phyloP scores from a whole-genome alignment of 2,113 vertebrate genomes.

The Alces alces region DNA sequence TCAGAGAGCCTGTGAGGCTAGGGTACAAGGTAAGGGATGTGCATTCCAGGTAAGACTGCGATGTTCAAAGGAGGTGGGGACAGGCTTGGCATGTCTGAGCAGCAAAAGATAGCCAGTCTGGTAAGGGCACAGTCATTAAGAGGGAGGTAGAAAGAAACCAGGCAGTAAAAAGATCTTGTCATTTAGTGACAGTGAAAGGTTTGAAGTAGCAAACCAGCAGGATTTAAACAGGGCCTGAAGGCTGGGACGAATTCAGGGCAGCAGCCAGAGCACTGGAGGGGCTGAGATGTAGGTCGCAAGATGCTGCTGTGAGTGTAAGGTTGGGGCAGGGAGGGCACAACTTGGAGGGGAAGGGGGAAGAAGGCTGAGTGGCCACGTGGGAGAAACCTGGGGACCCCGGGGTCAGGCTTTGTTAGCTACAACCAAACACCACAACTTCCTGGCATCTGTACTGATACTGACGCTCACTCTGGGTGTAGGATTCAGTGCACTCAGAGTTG shows the following conservation, averaged over 20 bases:
- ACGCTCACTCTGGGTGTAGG: background rate
- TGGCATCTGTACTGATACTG: background rate
- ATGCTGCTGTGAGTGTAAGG: rapidly evolving
- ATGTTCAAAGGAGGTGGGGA: background rate
- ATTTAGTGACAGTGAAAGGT: background rate
- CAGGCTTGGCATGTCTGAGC: background rate
- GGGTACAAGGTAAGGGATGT: background rate
- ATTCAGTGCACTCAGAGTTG: no score
- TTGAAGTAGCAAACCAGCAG: background rate
- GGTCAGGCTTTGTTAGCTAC: background rate
- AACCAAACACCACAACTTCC: no score
- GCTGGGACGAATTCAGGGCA: background rate
- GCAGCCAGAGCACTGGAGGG: background rate
- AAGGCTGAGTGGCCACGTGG: rapidly evolving
- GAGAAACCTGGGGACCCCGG: rapidly evolving
- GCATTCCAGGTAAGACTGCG: background rate
- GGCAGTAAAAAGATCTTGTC: background rate
- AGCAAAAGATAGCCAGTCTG: background rate
- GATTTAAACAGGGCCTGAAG: background rate
- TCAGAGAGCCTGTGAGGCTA: background rate
- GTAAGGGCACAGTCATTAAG: background rate
- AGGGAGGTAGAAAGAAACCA: background rate
- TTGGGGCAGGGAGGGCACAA: rapidly evolving
- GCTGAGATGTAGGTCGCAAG: rapidly evolving
- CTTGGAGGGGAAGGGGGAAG: rapidly evolving